Evolutionary conservation across 2,797 vertebrate genomes (phyloP).

Genomic region (Dermochelys coriacea): DNA sequence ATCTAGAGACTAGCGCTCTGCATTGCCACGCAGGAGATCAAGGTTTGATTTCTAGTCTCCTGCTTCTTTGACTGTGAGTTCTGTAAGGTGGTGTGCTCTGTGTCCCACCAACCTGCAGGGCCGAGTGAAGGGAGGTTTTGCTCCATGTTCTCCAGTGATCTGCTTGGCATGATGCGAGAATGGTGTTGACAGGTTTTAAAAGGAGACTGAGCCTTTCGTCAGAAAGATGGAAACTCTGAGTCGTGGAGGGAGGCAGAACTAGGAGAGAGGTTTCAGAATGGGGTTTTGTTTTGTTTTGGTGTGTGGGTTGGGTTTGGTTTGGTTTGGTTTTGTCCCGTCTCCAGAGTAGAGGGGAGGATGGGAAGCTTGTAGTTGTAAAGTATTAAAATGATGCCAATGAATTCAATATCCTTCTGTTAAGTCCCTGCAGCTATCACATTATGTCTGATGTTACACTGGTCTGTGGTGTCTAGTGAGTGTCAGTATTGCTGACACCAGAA

Average conservation of each 20-base stretch:
- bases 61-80: background rate
- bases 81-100: background rate
- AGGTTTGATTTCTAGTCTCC: background rate
- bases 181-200: background rate
- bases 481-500: background rate
- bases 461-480: background rate
- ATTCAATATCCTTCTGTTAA: background rate
- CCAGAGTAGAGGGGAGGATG: background rate
- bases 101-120: background rate
- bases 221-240: background rate
- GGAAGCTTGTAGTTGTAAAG: background rate
- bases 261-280: background rate
- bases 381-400: background rate
- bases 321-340: background rate
- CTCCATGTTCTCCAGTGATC: background rate
- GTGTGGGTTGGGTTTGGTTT: no score
- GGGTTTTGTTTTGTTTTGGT: no score
- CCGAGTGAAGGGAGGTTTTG: background rate
- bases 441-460: background rate
- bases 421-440: background rate
- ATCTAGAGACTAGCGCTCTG: background rate
- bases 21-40: background rate
- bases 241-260: background rate
- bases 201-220: background rate
- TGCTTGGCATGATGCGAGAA: background rate